phyloP scores from a whole-genome alignment of 2,797 vertebrate genomes.

The Lutjanus campechanus region DNA sequence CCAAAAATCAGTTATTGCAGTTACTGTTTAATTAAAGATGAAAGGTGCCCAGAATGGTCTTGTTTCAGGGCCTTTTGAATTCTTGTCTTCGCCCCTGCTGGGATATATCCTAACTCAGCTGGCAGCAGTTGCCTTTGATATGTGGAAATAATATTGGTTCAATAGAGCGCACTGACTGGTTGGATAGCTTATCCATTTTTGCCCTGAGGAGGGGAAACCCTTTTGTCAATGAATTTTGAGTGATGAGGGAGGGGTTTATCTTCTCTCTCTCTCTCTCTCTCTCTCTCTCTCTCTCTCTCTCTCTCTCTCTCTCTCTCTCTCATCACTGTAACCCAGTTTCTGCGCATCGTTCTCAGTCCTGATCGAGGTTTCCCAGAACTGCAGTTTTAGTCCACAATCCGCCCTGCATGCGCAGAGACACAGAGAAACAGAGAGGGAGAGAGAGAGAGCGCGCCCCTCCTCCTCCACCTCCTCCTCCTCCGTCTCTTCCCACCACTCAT shows the following conservation, averaged over 20 bases:
- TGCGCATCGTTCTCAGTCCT: slow-evolving; percentile 28
- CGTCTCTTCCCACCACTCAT: slow-evolving; percentile 62
- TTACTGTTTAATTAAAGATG: background rate
- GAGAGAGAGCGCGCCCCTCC: slow-evolving; percentile 34
- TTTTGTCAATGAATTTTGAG: slow-evolving; percentile 16
- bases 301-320: no score
- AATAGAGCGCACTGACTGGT: background rate
- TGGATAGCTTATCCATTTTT: background rate
- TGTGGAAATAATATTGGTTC: background rate
- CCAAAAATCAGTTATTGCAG: background rate
- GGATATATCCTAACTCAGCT: slow-evolving; percentile 2
- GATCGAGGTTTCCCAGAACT: slow-evolving; percentile 44
- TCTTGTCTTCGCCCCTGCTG: slow-evolving; percentile 26
- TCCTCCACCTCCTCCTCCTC: slow-evolving; percentile 40
- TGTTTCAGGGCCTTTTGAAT: background rate
- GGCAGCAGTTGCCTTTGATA: slow-evolving; percentile 6
- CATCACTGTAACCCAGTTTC: slow-evolving; percentile 27
- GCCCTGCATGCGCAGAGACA: slow-evolving; percentile 50
- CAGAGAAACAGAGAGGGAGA: slow-evolving; percentile 38
- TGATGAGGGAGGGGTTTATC: background rate
- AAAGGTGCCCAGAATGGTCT: background rate
- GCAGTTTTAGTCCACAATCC: slow-evolving; percentile 49
- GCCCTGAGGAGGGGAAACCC: background rate
- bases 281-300: no score
- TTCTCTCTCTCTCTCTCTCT: background rate